Percentiles rank a stretch among this genome's conserved stretches.
These are phyloP conservation scores for Lymantria dispar DNA, from an alignment of 2,888 invertebrate genomes.

Conservation along the genomic window DNA sequence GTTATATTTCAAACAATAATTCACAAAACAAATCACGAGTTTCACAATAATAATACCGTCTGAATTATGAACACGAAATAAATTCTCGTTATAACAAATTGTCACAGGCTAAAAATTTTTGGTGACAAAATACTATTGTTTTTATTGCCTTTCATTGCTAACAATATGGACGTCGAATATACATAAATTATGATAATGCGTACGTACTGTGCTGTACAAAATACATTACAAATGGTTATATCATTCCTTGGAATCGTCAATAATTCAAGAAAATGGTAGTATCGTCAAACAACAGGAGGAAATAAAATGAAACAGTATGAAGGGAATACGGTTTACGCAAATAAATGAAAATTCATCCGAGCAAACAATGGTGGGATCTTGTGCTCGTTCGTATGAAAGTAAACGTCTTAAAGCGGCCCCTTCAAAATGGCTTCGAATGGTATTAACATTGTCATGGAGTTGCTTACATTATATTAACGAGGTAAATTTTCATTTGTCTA, in stretches of 20 bases:
- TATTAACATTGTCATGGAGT: constrained; percentile 45
- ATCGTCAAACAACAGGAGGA: constrained; percentile 46
- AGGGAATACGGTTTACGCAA: constrained; percentile 39
- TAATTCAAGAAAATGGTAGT: constrained; percentile 45
- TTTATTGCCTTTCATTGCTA: constrained; percentile 13
- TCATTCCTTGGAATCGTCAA: constrained; percentile 32
- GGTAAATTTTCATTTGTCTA: constrained; percentile 35
- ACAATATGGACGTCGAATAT: constrained; percentile 9
- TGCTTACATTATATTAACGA: constrained; percentile 37
- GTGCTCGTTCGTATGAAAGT: constrained; percentile 43
- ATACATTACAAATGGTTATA: constrained; percentile 31
- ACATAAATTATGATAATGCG: constrained; percentile 26
- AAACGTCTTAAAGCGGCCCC: constrained; percentile 50
- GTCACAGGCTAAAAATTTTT: constrained; percentile 12
- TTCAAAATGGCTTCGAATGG: constrained; percentile 39
- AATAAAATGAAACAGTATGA: constrained; percentile 41
- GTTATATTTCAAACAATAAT: too few species aligned
- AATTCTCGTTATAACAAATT: constrained; percentile 19
- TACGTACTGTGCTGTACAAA: constrained; percentile 18
- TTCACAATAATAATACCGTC: background rate
- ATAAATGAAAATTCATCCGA: constrained; percentile 59
- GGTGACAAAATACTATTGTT: constrained; percentile 24
- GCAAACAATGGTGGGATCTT: constrained; percentile 48
- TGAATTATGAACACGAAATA: background rate
- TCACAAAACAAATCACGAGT: too few species aligned